Evolutionary conservation across 2,113 vertebrate genomes (phyloP), one percentile per base, ranked within the genome.

Genomic region (Sorex araneus): DNA sequence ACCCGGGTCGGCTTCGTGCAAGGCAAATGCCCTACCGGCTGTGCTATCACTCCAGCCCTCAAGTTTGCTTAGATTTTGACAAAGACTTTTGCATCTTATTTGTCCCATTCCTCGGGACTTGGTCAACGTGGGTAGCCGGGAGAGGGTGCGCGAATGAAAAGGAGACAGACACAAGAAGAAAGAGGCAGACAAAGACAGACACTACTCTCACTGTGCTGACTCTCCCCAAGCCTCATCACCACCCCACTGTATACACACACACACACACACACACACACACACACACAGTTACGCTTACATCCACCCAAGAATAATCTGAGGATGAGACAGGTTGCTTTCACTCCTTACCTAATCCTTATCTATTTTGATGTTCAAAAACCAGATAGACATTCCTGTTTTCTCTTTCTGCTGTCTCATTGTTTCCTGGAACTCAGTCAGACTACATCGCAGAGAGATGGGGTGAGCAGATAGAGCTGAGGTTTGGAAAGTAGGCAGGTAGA

Each of bases 71-170:
- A 0, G 71, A 50, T 82, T 83, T 92, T 78, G 45, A 11, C 34
- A 43, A 43, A 27, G 7, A 90, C 63, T 54, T 90, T 90, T 84
- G 21, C 2, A 45, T 79, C 32, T 84, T 34, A 28, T 83, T 89
- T n/a, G n/a, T n/a, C n/a, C n/a, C n/a, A n/a, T n/a, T n/a, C n/a
- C n/a, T n/a, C n/a, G n/a, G n/a, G n/a, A n/a, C n/a, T n/a, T n/a
- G n/a, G n/a, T n/a, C n/a, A n/a, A n/a, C n/a, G n/a, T n/a, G n/a
- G n/a, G n/a, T n/a, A n/a, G n/a, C n/a, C n/a, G n/a, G n/a, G n/a
- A n/a, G n/a, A n/a, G n/a, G n/a, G n/a, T n/a, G n/a, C n/a, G n/a
- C n/a, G n/a, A n/a, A n/a, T n/a, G n/a, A n/a, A n/a, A n/a, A n/a
- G n/a, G n/a, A n/a, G n/a, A n/a, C n/a, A n/a, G n/a, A n/a, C n/a